Conservation (phyloP, 2,888 invertebrate species). For the Neoitamus cyanurus region DNA sequence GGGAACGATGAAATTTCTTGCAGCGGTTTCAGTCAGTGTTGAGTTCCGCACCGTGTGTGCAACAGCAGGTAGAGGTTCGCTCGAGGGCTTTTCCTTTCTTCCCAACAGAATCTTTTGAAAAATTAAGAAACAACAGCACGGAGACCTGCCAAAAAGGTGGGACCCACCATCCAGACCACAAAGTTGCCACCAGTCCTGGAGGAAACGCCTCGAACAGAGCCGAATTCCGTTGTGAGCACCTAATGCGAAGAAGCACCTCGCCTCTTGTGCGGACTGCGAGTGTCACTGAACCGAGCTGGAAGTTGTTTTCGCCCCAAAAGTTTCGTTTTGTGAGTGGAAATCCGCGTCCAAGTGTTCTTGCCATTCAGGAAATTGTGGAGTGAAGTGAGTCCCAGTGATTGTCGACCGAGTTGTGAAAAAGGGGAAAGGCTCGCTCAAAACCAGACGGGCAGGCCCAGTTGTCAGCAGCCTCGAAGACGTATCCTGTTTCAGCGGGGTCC, state of each 20-base stretch:
- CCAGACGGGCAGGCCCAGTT: slow-evolving; percentile 44
- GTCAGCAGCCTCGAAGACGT: background rate
- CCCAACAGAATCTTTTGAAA: background rate
- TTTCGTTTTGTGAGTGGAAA: slow-evolving; percentile 28
- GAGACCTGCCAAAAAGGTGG: background rate
- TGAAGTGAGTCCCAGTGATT: slow-evolving; percentile 7
- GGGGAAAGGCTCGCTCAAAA: slow-evolving; percentile 35
- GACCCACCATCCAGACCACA: background rate
- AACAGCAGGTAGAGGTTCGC: slow-evolving; percentile 50
- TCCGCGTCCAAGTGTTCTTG: background rate
- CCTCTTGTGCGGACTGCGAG: background rate
- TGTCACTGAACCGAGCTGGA: slow-evolving; percentile 7
- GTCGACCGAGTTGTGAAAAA: background rate
- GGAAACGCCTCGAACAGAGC: background rate
- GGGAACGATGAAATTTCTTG: background rate
- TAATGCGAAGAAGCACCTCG: background rate
- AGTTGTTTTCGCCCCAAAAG: slow-evolving; percentile 22
- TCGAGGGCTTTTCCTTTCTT: slow-evolving; percentile 44
- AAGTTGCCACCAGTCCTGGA: background rate
- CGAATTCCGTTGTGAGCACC: background rate
- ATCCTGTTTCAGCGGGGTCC: background rate
- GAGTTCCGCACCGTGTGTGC: slow-evolving; percentile 54
- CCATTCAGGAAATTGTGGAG: background rate
- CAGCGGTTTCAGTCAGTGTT: slow-evolving; percentile 47
- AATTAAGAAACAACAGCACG: background rate